These are phyloP conservation scores for Ahaetulla prasina DNA, from an alignment of 2,113 vertebrate genomes.

Conservation along the genomic window DNA sequence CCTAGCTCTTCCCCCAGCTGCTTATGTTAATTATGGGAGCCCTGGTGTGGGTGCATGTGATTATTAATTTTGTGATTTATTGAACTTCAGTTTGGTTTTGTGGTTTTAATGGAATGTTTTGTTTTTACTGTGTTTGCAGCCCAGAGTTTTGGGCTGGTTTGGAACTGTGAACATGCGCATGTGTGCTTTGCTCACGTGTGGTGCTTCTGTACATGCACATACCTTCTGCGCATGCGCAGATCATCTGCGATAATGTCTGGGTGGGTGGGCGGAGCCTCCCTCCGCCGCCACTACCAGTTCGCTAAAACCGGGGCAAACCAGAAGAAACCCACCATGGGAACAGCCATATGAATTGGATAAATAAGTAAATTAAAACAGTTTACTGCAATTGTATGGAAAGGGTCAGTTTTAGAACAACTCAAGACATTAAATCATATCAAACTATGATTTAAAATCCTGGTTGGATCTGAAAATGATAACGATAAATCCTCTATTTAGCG, in stretches of 20 bases:
- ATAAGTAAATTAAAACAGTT: neutral
- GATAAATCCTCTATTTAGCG: neutral
- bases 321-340: too few relatives aligned
- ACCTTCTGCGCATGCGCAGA: too few relatives aligned
- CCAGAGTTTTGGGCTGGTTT: too few relatives aligned
- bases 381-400: neutral
- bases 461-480: neutral
- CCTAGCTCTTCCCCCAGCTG: neutral
- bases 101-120: neutral
- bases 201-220: too few relatives aligned
- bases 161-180: too few relatives aligned
- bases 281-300: too few relatives aligned
- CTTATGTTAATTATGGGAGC: neutral
- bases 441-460: neutral
- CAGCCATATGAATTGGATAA: neutral
- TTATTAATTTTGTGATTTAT: neutral
- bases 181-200: too few relatives aligned
- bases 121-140: neutral
- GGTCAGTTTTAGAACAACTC: neutral
- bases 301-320: too few relatives aligned
- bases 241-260: too few relatives aligned
- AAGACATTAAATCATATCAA: neutral
- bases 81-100: neutral
- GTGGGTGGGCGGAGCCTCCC: too few relatives aligned
- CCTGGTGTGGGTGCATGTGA: neutral